Conservation (phyloP, 2,797 vertebrate species). For the Thaleichthys pacificus region DNA sequence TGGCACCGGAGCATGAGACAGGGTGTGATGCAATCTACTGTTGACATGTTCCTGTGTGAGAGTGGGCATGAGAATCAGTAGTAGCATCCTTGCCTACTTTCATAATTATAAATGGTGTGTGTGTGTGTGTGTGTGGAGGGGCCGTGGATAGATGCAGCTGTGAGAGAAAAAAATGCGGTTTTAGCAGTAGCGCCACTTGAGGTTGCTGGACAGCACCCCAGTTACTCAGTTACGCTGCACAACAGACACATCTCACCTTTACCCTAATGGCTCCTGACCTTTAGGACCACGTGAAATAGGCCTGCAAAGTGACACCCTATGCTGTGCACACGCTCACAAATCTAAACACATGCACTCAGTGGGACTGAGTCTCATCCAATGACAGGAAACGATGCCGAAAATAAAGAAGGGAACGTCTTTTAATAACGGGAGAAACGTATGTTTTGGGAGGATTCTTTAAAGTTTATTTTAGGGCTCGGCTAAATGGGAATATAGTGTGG, state of each 20-base stretch:
- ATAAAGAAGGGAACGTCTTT: too few relatives aligned
- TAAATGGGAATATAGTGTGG: too few relatives aligned
- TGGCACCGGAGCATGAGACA: conserved; percentile 15
- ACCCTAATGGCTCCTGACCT: conserved; percentile 79
- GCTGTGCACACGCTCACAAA: conserved; percentile 54
- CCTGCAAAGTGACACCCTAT: conserved; percentile 67
- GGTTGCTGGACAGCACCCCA: conserved; percentile 53
- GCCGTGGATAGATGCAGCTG: conserved; percentile 18
- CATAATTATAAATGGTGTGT: too few relatives aligned
- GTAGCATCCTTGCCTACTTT: neutral
- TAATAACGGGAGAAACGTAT: too few relatives aligned
- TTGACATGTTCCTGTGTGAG: conserved; percentile 8
- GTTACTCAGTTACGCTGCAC: conserved; percentile 78
- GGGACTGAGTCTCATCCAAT: conserved; percentile 23
- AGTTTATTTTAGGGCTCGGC: too few relatives aligned
- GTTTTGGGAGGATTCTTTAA: too few relatives aligned
- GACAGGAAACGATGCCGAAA: neutral
- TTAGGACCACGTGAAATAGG: conserved; percentile 70
- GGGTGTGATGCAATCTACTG: conserved; percentile 25
- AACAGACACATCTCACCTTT: conserved; percentile 75
- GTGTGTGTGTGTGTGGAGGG: neutral
- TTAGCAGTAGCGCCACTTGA: conserved; percentile 44
- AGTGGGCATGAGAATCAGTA: neutral
- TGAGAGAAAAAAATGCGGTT: neutral
- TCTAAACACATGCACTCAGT: conserved; percentile 24